Evolutionary conservation across 2,888 invertebrate species (phyloP), one percentile per base, ranked within the genome.

Genomic region (Pterobdella sp.): DNA sequence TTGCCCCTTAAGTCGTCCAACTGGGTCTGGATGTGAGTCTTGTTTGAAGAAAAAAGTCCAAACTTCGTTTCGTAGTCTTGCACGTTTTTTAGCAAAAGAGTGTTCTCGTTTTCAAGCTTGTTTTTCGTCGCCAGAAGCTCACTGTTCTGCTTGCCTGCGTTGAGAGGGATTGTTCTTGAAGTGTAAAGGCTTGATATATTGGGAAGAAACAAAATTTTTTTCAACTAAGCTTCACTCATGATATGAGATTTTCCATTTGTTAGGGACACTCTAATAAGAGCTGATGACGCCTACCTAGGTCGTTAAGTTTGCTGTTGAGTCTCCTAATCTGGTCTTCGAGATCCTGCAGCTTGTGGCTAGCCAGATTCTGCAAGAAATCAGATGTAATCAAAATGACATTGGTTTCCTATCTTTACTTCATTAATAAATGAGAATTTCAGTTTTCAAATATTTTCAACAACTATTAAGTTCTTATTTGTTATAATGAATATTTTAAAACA

Each of bases 41-140:
- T 91, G 79, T 94, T 93, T 86, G 97, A 93, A 87, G 93, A 94
- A 82, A 97, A 86, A 85, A 96, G 94, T 83, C 94, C 95, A 84
- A 96, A 94, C 86, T 91, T 94, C 84, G 95, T 89, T 87, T 91
- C 90, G 80, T 95, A 87, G 86, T 98, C 98, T 84, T 90, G 90
- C 84, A 96, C 91, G 84, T 87, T 88, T 81, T 95, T 86, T 78
- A 82, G 82, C 68, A 83, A 81, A 76, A 84, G 83, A 78, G 82
- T 82, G 81, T 85, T 85, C 81, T 88, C 88, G 85, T 91, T 91
- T 75, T 94, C 93, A 80, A 98, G 88, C 81, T 95, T 91, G 82
- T 92, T 91, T 87, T 95, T 95, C 87, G 78, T 72, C 52, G 75
- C 77, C 76, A 81, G 81, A 73, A 80, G 76, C 73, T 84, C 83